Conservation (phyloP, 1,140 invertebrate genomes). For the Chironomus tepperi region DNA sequence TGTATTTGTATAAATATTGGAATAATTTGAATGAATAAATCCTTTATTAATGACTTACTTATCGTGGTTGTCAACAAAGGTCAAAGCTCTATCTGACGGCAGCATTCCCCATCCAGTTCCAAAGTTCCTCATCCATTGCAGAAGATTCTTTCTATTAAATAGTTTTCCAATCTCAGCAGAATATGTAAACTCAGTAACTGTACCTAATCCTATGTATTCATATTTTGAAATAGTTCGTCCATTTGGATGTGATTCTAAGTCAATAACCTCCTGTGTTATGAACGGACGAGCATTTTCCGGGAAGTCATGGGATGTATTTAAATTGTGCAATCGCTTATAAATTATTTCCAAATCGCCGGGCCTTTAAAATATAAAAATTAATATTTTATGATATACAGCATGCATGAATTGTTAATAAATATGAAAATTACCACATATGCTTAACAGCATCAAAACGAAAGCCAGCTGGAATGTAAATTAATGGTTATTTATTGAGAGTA, state of each 20-base stretch:
- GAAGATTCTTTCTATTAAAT: slow-evolving; percentile 38
- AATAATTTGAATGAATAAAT: too few species aligned
- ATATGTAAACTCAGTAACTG: slow-evolving; percentile 64
- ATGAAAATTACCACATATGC: slow-evolving; percentile 49
- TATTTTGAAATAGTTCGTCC: slow-evolving; percentile 31
- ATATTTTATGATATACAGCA: too few species aligned
- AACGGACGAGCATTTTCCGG: slow-evolving; percentile 48
- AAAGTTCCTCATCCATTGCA: slow-evolving; percentile 40
- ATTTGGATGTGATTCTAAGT: slow-evolving; percentile 46
- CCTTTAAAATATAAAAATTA: slow-evolving; percentile 31
- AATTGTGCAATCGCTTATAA: slow-evolving; percentile 47
- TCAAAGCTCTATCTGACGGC: slow-evolving; percentile 44
- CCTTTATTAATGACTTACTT: not conserved
- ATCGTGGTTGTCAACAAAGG: slow-evolving; percentile 57
- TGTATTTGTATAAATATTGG: slow-evolving; percentile 35
- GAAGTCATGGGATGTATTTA: slow-evolving; percentile 53
- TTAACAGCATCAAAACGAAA: slow-evolving; percentile 64
- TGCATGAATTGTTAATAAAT: too few species aligned
- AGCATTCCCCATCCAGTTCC: slow-evolving; percentile 50
- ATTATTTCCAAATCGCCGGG: slow-evolving; percentile 57
- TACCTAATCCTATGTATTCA: slow-evolving; percentile 56
- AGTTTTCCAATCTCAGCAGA: slow-evolving; percentile 40
- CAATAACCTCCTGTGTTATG: slow-evolving; percentile 74
- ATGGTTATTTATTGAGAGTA: too few species aligned
- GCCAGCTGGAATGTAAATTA: too few species aligned